A percentile compares a stretch with the other conserved stretches of the same genome.
These are phyloP conservation scores for Callipepla squamata DNA, from an alignment of 2,113 vertebrate genomes.

Conservation along the genomic window DNA sequence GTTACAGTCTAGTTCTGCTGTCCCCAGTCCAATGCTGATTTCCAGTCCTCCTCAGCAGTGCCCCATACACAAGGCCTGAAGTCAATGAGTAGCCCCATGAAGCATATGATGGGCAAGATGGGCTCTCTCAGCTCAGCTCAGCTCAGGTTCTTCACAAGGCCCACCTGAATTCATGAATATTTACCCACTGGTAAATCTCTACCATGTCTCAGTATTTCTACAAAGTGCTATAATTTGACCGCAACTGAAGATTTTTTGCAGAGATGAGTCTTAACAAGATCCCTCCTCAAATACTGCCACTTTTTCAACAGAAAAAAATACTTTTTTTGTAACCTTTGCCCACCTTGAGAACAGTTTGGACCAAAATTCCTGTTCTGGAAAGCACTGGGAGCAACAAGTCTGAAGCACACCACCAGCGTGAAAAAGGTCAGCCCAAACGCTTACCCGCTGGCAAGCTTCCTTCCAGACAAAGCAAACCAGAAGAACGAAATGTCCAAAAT, in stretches of 20 bases:
- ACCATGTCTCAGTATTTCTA: not conserved
- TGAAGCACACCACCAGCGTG: not conserved
- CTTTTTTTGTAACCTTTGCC: not conserved
- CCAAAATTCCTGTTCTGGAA: not conserved
- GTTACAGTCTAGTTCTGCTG: accelerated
- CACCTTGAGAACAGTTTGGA: not conserved
- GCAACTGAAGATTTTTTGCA: not conserved
- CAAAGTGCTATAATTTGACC: not conserved
- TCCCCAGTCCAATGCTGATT: not conserved
- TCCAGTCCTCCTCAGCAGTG: not conserved
- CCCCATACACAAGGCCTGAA: not conserved
- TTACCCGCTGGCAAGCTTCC: not conserved
- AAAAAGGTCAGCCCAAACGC: not conserved
- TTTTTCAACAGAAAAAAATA: not conserved
- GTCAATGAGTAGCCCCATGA: accelerated
- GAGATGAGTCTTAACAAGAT: not conserved
- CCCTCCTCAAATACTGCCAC: not conserved
- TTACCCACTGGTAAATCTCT: not conserved
- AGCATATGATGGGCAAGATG: not conserved
- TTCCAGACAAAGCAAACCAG: not conserved
- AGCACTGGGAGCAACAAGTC: not conserved
- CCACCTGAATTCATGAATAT: not conserved
- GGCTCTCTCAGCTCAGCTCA: not conserved
- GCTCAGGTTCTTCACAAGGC: not conserved
- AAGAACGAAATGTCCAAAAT: not conserved